phyloP scores from a whole-genome alignment of 1,140 invertebrate genomes.

The Atta cephalotes region DNA sequence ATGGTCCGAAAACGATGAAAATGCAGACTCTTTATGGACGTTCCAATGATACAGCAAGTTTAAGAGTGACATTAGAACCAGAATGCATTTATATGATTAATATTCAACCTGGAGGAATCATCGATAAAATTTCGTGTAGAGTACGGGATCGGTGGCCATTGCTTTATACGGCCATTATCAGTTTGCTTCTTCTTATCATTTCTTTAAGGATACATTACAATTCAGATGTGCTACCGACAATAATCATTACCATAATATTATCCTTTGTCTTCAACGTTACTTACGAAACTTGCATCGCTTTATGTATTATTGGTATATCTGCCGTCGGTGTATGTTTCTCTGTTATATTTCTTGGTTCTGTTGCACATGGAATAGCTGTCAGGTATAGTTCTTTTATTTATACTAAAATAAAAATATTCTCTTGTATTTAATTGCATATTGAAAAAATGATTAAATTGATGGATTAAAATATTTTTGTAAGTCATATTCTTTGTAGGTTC shows the following conservation, averaged over 20 bases:
- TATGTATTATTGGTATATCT: constrained; percentile 85
- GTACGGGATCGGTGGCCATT: constrained; percentile 83
- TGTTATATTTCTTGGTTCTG: constrained; percentile 87
- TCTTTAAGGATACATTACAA: constrained; percentile 78
- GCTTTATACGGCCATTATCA: constrained; percentile 80
- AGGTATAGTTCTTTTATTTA: constrained; percentile 82
- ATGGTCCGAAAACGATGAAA: constrained; percentile 83
- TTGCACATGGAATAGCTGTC: constrained; percentile 87
- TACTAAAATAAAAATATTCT: constrained; percentile 32
- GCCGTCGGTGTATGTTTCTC: constrained; percentile 84
- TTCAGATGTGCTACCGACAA: constrained; percentile 58
- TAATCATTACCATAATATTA: constrained; percentile 75
- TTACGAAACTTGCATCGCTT: constrained; percentile 82
- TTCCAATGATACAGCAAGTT: constrained; percentile 80
- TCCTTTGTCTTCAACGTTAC: constrained; percentile 71
- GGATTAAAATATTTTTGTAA: not conserved
- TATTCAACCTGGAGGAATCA: constrained; percentile 73
- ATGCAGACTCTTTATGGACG: constrained; percentile 85
- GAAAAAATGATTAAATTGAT: constrained; percentile 4
- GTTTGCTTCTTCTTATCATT: constrained; percentile 80
- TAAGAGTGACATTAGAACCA: constrained; percentile 88
- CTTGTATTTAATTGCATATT: constrained; percentile 7
- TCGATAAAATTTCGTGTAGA: constrained; percentile 80
- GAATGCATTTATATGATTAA: constrained; percentile 87
- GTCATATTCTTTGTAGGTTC: constrained; percentile 82